Base-by-base conservation (phyloP, 64 coral and sea anemone genomes). In the Trachythela sp. region DNA sequence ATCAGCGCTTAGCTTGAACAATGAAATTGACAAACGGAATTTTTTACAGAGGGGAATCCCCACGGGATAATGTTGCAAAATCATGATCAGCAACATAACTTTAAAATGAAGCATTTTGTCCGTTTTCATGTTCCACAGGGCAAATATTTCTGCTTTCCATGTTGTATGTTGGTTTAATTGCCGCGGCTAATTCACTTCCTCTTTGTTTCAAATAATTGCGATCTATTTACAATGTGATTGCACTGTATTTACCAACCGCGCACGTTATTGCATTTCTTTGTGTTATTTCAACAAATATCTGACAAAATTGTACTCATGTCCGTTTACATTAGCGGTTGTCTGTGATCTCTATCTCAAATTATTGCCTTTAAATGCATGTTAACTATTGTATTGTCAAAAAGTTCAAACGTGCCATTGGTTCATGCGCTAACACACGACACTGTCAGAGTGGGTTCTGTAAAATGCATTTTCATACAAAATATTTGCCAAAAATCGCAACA, bases 201-300 rank as follows among this genome's bases (percentile, higher is more conserved):
- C 22, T 26, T 64, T 22, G 49, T 15, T 52, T 52, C 49, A 52
- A 20, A 20, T 64, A 27, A 64, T 64, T n/a, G 56, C 17, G 56
- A 6, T 64, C 20, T 64, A 2, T 64, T 64, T 64, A 27, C 56
- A 26, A 52, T 11, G 9, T 0, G 49, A 20, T 52, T 52, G 49
- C 49, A 64, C 20, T 64, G 3, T n/a, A 64, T 20, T n/a, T n/a
- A n/a, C 0, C 56, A 1, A 64, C 20, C 26, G 15, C 56, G 4
- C 24, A 8, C 56, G 22, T 45, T 22, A 64, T 64, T 64, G 56
- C 56, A 64, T 64, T 64, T 64, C 24, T 4, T 20, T 20, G 4
- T 64, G 56, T 64, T 64, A 64, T 64, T 64, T 64, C 56, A 64
- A 64, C 56, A 64, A 27, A 64, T 64, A 64, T n/a, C 20, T n/a